phyloP scores from a whole-genome alignment of 2,888 invertebrate genomes.

The Diogma glabrata region DNA sequence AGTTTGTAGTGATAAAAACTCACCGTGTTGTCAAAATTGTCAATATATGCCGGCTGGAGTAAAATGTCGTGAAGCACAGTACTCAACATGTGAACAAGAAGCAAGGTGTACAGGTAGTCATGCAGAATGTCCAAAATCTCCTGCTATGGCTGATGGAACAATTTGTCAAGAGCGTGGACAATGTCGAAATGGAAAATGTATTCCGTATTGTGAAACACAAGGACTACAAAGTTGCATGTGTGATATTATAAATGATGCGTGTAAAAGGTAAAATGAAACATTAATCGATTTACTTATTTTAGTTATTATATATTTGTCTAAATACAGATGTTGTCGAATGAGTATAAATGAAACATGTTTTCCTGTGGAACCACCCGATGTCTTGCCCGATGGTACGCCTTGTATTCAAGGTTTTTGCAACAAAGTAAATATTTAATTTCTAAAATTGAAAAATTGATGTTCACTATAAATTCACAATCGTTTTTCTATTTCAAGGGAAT shows the following conservation, averaged over 20 bases:
- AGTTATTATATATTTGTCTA: neutral
- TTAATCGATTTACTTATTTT: neutral
- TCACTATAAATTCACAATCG: constrained; percentile 1
- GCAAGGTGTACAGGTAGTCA: constrained; percentile 74
- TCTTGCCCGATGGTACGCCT: constrained; percentile 84
- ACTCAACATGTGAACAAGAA: constrained; percentile 86
- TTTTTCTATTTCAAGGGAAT: constrained; percentile 53
- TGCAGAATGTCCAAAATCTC: constrained; percentile 74
- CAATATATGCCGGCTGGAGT: constrained; percentile 71
- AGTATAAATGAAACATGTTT: constrained; percentile 86
- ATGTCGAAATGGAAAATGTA: constrained; percentile 81
- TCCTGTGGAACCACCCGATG: constrained; percentile 78
- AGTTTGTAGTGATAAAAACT: constrained; percentile 91
- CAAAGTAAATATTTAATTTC: constrained; percentile 45
- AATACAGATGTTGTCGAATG: constrained; percentile 65
- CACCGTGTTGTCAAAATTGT: constrained; percentile 88
- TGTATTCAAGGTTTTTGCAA: constrained; percentile 96
- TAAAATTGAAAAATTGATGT: constrained; percentile 1
- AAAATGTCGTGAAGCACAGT: constrained; percentile 83
- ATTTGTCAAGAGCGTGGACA: constrained; percentile 86
- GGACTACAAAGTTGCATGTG: constrained; percentile 93
- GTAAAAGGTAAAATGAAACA: constrained; percentile 53
- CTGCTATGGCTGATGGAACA: constrained; percentile 72
- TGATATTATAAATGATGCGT: constrained; percentile 83
- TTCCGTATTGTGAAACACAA: constrained; percentile 91